Percentiles rank a stretch among this genome's conserved stretches.
Conservation (phyloP, 2,888 invertebrate genomes). For the Metopia argyrocephala region DNA sequence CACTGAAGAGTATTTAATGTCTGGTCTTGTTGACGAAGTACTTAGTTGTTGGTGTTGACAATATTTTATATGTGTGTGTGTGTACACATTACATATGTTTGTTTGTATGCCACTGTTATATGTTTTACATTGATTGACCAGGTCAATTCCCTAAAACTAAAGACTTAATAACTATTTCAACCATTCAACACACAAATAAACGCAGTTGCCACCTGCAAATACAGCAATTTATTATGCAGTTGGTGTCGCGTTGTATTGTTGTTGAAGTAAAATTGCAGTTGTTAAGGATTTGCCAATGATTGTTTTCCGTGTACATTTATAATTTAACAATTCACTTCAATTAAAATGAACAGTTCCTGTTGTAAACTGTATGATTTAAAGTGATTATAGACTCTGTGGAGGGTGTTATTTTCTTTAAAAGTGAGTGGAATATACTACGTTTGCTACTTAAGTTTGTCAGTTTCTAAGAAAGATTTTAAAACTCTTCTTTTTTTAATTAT, state of each 20-base stretch:
- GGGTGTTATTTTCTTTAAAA: too few relatives aligned
- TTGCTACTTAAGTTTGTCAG: too few relatives aligned
- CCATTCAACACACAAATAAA: background rate
- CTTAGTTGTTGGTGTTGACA: background rate
- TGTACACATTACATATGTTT: background rate
- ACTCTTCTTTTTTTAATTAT: too few relatives aligned
- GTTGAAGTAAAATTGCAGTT: background rate
- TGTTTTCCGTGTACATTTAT: slow-evolving; percentile 33
- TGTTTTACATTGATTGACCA: slow-evolving; percentile 42
- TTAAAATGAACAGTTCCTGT: slow-evolving; percentile 47
- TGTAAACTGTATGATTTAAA: slow-evolving; percentile 22
- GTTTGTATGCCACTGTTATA: slow-evolving; percentile 4
- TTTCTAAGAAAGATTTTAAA: too few relatives aligned
- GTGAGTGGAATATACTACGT: too few relatives aligned
- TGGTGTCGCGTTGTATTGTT: background rate
- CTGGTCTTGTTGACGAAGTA: too few relatives aligned
- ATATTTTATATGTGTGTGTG: slow-evolving; percentile 5
- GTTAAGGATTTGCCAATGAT: slow-evolving; percentile 21
- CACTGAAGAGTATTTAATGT: too few relatives aligned
- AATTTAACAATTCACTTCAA: slow-evolving; percentile 23
- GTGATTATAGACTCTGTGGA: background rate
- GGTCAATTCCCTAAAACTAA: slow-evolving; percentile 54
- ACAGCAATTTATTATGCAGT: slow-evolving; percentile 8
- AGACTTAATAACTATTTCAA: slow-evolving; percentile 44
- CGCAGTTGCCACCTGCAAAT: too few relatives aligned